Evolutionary conservation across 2,888 invertebrate genomes (phyloP).

Genomic region (Idaea straminata): DNA sequence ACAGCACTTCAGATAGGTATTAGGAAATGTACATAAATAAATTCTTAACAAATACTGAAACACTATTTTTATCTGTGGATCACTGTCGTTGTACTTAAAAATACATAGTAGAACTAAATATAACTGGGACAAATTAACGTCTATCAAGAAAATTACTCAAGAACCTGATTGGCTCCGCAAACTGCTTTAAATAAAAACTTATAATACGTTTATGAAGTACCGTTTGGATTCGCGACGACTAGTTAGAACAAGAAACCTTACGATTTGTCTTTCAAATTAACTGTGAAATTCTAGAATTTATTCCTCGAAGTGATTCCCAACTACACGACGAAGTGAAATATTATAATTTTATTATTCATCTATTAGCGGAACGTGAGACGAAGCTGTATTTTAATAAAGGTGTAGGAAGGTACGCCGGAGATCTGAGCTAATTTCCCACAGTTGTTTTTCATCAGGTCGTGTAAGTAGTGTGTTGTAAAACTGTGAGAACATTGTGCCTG

Average conservation of each 20-base stretch:
- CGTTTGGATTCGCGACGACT: not conserved
- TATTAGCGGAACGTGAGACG: constrained; percentile 25
- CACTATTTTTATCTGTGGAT: not conserved
- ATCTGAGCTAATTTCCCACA: constrained; percentile 50
- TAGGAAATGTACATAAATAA: not conserved
- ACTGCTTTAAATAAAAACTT: not conserved
- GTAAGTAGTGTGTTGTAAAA: constrained; percentile 50
- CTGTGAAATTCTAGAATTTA: not conserved
- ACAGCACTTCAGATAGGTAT: not conserved
- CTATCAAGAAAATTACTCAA: not conserved
- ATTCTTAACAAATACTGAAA: no score
- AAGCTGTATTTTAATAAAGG: constrained; percentile 20
- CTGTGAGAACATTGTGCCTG: constrained; percentile 53
- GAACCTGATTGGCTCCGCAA: not conserved
- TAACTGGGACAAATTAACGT: not conserved
- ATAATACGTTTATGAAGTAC: not conserved
- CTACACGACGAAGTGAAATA: not conserved
- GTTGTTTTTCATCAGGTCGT: constrained; percentile 52
- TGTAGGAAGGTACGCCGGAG: constrained; percentile 12
- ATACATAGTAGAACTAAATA: not conserved
- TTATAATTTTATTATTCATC: constrained; percentile 15
- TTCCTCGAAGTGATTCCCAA: not conserved
- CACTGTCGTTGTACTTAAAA: no score
- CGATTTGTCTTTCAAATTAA: not conserved
- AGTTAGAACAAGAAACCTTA: not conserved